phyloP scores from a whole-genome alignment of 2,797 vertebrate genomes.

The Cottoperca gobio region DNA sequence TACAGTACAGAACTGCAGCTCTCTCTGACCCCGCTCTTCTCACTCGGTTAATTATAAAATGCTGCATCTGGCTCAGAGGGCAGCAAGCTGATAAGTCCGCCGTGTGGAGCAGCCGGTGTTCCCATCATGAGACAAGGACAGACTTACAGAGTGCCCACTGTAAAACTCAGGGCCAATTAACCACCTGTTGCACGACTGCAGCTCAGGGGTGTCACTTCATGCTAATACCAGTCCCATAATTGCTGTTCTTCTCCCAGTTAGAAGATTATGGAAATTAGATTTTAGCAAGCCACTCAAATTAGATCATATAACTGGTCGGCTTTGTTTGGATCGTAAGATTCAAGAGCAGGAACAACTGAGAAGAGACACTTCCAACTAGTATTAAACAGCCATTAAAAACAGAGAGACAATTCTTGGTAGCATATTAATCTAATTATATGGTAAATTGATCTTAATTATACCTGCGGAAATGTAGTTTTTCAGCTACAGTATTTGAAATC shows the following conservation, averaged over 20 bases:
- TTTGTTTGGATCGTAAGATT: constrained; percentile 55
- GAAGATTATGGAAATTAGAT: constrained; percentile 71
- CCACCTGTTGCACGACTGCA: constrained; percentile 76
- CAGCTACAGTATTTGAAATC: constrained; percentile 13
- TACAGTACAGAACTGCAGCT: constrained; percentile 32
- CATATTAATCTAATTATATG: constrained; percentile 45
- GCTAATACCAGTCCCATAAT: constrained; percentile 72
- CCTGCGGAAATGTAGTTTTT: constrained; percentile 29
- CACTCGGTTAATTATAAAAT: constrained; percentile 76
- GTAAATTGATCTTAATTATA: constrained; percentile 36
- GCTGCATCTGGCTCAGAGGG: constrained; percentile 69
- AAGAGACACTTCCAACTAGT: constrained; percentile 26
- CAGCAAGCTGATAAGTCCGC: constrained; percentile 62
- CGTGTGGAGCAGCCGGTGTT: constrained; percentile 53
- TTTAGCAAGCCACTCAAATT: constrained; percentile 62
- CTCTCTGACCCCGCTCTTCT: constrained; percentile 51
- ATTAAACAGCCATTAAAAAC: constrained; percentile 49
- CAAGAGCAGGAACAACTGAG: constrained; percentile 49
- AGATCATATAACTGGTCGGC: constrained; percentile 38
- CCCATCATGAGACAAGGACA: constrained; percentile 70
- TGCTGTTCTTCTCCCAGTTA: constrained; percentile 72
- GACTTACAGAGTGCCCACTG: constrained; percentile 56
- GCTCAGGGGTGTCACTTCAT: constrained; percentile 66
- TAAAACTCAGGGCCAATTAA: constrained; percentile 79
- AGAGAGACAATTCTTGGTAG: neutral